Percentiles rank a stretch among this genome's conserved stretches.
Conservation (phyloP, 2,797 vertebrate genomes). For the Epinephelus coioides region DNA sequence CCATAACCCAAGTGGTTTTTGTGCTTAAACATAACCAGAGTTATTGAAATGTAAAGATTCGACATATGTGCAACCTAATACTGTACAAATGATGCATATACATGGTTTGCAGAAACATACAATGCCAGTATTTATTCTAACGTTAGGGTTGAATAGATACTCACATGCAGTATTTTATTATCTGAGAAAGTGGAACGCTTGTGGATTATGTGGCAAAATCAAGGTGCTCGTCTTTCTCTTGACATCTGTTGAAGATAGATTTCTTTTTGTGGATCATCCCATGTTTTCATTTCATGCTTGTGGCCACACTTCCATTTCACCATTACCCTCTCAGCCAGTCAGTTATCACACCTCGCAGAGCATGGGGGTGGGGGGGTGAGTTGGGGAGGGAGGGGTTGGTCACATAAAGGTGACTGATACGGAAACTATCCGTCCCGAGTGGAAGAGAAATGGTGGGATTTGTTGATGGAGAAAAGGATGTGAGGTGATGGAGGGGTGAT, state of each 20-base stretch:
- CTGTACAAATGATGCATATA: no score
- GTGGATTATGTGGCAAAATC: constrained; percentile 47
- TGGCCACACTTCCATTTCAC: constrained; percentile 57
- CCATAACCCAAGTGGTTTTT: no score
- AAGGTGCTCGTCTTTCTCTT: constrained; percentile 46
- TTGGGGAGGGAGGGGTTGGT: constrained; percentile 24
- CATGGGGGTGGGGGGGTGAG: constrained; percentile 3
- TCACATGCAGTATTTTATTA: neutral
- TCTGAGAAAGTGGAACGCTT: constrained; percentile 12
- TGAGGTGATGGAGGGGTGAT: constrained; percentile 71
- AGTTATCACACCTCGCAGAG: constrained; percentile 55
- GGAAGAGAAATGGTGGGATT: constrained; percentile 71
- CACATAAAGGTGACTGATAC: constrained; percentile 76
- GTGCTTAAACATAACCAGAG: no score
- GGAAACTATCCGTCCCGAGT: constrained; percentile 64
- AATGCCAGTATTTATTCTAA: no score
- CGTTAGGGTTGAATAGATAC: no score
- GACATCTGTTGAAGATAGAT: constrained; percentile 57
- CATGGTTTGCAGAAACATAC: no score
- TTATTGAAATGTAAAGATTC: no score
- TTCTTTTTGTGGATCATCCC: constrained; percentile 50
- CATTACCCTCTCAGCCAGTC: constrained; percentile 59
- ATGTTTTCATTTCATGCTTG: constrained; percentile 75
- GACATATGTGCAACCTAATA: no score
- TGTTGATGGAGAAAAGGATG: constrained; percentile 73